These are phyloP conservation scores for Metopolophium dirhodum DNA, from an alignment of 1,140 invertebrate genomes.

Conservation along the genomic window DNA sequence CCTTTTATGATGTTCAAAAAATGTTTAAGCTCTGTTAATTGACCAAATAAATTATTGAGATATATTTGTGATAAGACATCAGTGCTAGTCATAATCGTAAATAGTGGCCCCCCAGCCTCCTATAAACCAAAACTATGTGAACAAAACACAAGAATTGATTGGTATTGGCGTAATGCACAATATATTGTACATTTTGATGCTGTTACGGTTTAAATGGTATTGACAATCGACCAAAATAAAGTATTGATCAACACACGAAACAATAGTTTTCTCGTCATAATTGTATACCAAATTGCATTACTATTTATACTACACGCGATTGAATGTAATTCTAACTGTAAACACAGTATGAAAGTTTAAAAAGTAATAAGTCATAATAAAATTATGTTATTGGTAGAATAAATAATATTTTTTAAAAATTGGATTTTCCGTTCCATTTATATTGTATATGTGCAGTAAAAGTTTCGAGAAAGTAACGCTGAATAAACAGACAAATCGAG, in stretches of 20 bases:
- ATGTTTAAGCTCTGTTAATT: not conserved
- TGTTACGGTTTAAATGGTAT: not conserved
- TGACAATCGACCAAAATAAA: not conserved
- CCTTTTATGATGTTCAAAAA: not conserved
- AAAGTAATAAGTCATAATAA: not conserved
- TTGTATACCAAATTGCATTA: not conserved
- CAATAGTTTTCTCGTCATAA: not conserved
- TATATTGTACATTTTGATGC: not conserved
- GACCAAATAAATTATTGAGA: not conserved
- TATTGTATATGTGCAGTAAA: not conserved
- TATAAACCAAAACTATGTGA: not conserved
- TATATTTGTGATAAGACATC: not conserved
- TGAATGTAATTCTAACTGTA: not conserved
- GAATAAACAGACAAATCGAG: constrained; percentile 39
- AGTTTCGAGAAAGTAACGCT: constrained; percentile 34
- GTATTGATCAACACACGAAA: not conserved
- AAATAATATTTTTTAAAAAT: constrained; percentile 15
- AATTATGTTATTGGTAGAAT: not conserved
- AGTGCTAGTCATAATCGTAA: too few relatives aligned
- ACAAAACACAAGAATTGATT: not conserved
- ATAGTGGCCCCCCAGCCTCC: too few relatives aligned
- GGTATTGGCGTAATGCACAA: not conserved
- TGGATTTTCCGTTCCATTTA: constrained; percentile 13
- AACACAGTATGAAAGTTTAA: not conserved
- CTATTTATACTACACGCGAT: not conserved